These are phyloP conservation scores for Lanistes nyassanus DNA, from an alignment of 1,140 invertebrate species.

Conservation along the genomic window DNA sequence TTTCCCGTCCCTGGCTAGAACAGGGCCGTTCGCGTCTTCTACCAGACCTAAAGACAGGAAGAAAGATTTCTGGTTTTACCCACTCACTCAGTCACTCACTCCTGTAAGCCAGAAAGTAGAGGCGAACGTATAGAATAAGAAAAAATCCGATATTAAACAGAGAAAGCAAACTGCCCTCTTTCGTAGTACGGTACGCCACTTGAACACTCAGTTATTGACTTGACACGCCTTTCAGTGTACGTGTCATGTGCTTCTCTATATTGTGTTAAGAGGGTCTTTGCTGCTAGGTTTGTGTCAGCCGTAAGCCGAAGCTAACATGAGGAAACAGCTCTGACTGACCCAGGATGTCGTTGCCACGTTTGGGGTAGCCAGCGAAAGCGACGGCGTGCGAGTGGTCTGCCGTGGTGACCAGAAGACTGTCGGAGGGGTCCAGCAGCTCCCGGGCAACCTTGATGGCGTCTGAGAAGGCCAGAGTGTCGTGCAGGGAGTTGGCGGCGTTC, in stretches of 20 bases:
- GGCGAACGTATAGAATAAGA: no score
- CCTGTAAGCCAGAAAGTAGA: not conserved
- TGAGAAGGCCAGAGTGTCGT: slow-evolving; percentile 82
- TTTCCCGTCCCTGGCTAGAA: slow-evolving; percentile 36
- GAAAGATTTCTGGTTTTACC: not conserved
- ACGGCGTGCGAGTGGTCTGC: slow-evolving; percentile 79
- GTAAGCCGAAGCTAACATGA: not conserved
- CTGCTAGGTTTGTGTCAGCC: no score
- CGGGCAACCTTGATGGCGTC: slow-evolving; percentile 75
- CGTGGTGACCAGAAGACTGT: slow-evolving; percentile 88
- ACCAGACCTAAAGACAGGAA: slow-evolving; percentile 22
- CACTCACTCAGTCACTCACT: not conserved
- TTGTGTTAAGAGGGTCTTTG: no score
- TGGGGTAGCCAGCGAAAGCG: slow-evolving; percentile 43
- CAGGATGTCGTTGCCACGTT: slow-evolving; percentile 56
- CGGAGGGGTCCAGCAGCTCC: slow-evolving; percentile 67
- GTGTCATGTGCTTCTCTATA: no score
- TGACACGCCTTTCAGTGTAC: no score
- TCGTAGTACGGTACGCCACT: no score
- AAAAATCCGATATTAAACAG: no score
- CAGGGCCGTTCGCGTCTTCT: not conserved
- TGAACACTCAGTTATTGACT: no score
- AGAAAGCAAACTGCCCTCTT: no score
- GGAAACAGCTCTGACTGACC: slow-evolving; percentile 41
- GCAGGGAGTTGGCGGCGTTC: slow-evolving; percentile 79